Percentiles rank a stretch among this genome's conserved stretches.
phyloP scores from a whole-genome alignment of 2,888 invertebrate species.

The Meteorus colon region DNA sequence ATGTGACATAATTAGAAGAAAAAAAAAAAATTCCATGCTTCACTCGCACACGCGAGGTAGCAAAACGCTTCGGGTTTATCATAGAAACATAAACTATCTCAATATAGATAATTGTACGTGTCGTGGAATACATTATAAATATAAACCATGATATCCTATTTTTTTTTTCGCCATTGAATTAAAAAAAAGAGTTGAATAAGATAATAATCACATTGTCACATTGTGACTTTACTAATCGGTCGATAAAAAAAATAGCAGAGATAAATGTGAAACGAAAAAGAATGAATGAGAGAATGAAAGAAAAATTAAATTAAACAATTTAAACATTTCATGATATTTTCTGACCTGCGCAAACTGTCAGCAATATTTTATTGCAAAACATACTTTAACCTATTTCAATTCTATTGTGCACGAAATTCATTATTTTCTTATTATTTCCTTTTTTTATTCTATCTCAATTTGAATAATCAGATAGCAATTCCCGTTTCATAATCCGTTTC shows the following conservation, averaged over 20 bases:
- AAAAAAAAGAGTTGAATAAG: not conserved
- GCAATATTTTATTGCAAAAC: not conserved
- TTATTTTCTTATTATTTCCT: conserved; percentile 8
- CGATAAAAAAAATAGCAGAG: conserved; percentile 13
- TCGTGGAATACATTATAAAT: not conserved
- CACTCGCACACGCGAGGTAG: not conserved
- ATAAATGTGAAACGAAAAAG: not conserved
- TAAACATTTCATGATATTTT: conserved; percentile 20
- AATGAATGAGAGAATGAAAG: not conserved
- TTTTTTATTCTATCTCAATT: not conserved
- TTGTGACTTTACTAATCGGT: conserved; percentile 16
- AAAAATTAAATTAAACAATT: not conserved
- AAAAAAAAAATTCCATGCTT: too few relatives aligned
- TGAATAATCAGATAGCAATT: not conserved
- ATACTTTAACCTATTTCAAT: conserved; percentile 8
- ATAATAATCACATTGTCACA: conserved; percentile 20
- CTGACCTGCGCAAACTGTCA: conserved; percentile 12
- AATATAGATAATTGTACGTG: not conserved
- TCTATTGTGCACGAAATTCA: not conserved
- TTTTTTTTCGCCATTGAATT: not conserved
- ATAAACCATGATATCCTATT: not conserved
- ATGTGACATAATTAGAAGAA: too few relatives aligned
- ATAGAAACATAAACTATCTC: not conserved
- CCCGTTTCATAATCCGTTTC: not conserved
- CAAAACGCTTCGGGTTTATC: not conserved